Evolutionary conservation across 2,888 invertebrate genomes (phyloP).

Genomic region (Cosmopolites sordidus): DNA sequence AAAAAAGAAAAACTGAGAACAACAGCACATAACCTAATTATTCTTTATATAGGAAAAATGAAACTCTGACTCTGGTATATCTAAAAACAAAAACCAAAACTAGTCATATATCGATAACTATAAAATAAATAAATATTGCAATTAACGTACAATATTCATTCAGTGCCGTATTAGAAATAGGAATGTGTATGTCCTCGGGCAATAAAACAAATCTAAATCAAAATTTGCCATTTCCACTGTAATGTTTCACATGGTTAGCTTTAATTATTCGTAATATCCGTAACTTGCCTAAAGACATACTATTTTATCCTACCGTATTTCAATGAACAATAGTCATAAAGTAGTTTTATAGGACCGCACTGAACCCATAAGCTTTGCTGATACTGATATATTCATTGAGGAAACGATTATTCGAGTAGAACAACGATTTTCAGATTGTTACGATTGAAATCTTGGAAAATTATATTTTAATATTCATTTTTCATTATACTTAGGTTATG

Average conservation of each 20-base stretch:
- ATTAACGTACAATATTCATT: neutral
- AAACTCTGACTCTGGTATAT: too few species aligned
- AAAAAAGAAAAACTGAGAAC: too few species aligned
- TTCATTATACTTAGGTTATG: too few species aligned
- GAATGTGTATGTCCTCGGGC: neutral
- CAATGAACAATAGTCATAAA: slow-evolving; percentile 6
- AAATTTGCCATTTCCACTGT: neutral
- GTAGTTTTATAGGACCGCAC: neutral
- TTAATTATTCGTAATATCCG: slow-evolving; percentile 7
- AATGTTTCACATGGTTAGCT: slow-evolving; percentile 4
- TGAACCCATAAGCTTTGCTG: neutral
- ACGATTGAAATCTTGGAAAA: neutral
- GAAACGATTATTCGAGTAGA: neutral
- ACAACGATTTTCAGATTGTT: neutral
- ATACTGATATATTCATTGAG: neutral
- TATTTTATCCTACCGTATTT: slow-evolving; percentile 4
- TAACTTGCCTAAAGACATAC: slow-evolving; percentile 1
- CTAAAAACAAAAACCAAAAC: too few species aligned
- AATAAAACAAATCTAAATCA: neutral
- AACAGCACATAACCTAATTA: too few species aligned
- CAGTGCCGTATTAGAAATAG: neutral
- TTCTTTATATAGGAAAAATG: too few species aligned
- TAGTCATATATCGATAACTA: too few species aligned
- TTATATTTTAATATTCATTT: too few species aligned
- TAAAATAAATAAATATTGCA: too few species aligned